Evolutionary conservation across 1,140 invertebrate species (phyloP), one percentile per base, ranked within the genome.

Genomic region (Parasteatoda tepidariorum): DNA sequence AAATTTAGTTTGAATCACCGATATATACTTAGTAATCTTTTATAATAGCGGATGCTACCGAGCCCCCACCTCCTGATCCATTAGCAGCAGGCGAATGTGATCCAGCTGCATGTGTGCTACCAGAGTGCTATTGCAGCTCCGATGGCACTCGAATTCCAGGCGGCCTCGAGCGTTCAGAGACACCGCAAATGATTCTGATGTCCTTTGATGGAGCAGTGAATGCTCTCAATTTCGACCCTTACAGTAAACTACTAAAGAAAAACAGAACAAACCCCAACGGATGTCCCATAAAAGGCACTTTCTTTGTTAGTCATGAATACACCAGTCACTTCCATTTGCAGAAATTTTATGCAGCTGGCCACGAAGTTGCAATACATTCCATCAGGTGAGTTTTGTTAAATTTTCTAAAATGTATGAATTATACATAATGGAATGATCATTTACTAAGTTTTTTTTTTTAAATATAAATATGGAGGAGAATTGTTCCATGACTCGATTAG

Each of bases 301-400:
- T 98, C 92, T 99, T 98, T 89, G 94, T 97, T 0, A 97, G 95
- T 0, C 96, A 98, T 91, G 97, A 97, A 88, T 98, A 97, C 89
- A 96, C 95, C 66, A 98, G 98, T 89, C 98, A 98, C 88, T 96
- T 96, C 11, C 94, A 95, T 5, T 93, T 98, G 1, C 95, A 92
- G 85, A 96, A 97, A 89, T 91, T 98, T 68, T 96, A 98, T 87
- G 91, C 95, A 75, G 93, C 93, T 85, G 97, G 97, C 38, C 96
- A 98, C 88, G 97, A 99, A 90, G 97, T 98, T 86, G 93, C 94
- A 0, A 93, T 97, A 0, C 97, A 98, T 90, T 98, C 96, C 3
- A 91, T 99, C 33, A 98, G 96, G 89, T 90, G 84, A 85, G 85
- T 64, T 34, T 54, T n/a, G n/a, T n/a, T n/a, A n/a, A n/a, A n/a